A percentile compares a stretch with the other conserved stretches of the same genome.
phyloP scores from a whole-genome alignment of 2,113 vertebrate species.

The Apeltes quadracus region DNA sequence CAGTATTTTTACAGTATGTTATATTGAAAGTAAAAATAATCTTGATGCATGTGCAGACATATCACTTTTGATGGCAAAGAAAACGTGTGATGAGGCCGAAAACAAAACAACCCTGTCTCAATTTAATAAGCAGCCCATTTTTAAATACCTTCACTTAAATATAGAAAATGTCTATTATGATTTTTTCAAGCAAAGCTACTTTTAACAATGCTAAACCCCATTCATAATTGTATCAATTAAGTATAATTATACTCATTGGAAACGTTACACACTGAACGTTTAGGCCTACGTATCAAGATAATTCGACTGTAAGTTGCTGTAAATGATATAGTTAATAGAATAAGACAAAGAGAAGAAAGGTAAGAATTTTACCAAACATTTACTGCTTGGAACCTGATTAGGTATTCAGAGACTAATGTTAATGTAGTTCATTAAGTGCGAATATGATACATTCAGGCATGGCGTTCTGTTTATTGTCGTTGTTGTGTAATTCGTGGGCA shows the following conservation, averaged over 20 bases:
- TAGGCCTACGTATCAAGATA: too few species aligned
- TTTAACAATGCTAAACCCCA: background rate
- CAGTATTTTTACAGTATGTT: background rate
- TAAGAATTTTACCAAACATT: background rate
- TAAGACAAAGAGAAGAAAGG: background rate
- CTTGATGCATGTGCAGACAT: background rate
- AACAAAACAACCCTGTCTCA: background rate
- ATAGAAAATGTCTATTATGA: background rate
- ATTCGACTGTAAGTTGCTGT: background rate
- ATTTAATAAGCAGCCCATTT: too few species aligned
- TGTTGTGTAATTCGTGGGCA: constrained; percentile 1
- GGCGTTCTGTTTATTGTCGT: background rate
- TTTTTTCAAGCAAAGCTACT: background rate
- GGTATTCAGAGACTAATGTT: background rate
- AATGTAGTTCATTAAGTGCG: background rate
- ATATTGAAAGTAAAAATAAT: background rate
- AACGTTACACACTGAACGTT: fast-evolving
- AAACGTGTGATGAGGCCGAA: background rate
- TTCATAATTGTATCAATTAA: background rate
- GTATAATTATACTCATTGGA: background rate
- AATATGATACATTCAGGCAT: background rate
- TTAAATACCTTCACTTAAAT: background rate
- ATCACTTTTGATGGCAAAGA: too few species aligned
- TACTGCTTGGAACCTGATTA: too few species aligned
- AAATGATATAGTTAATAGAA: background rate